These are phyloP conservation scores for Neria commutata DNA, from an alignment of 2,888 invertebrate species.

Conservation along the genomic window DNA sequence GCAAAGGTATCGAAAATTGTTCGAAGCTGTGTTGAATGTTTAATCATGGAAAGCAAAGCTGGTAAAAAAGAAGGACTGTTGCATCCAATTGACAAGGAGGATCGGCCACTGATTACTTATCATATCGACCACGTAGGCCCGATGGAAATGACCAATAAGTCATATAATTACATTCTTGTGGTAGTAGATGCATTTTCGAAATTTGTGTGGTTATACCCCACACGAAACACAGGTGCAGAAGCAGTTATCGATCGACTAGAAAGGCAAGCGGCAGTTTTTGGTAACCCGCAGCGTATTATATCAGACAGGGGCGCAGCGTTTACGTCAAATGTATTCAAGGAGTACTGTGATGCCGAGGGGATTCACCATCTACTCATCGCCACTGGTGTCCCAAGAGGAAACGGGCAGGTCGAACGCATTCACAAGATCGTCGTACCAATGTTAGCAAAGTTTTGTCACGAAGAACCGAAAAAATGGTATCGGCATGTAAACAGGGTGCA, in stretches of 20 bases:
- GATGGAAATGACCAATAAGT: constrained; percentile 15
- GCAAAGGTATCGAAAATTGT: constrained; percentile 25
- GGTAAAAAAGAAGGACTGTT: constrained; percentile 26
- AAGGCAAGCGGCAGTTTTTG: neutral
- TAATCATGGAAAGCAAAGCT: constrained; percentile 22
- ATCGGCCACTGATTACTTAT: neutral
- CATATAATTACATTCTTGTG: constrained; percentile 11
- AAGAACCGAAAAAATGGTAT: constrained; percentile 47
- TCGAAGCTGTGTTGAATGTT: constrained; percentile 27
- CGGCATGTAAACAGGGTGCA: constrained; percentile 32
- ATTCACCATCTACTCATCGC: constrained; percentile 41
- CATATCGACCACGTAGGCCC: constrained; percentile 22
- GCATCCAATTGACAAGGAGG: constrained; percentile 23
- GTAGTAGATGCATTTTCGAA: constrained; percentile 13
- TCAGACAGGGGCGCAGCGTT: constrained; percentile 13
- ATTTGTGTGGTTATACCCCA: constrained; percentile 5
- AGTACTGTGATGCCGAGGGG: constrained; percentile 42
- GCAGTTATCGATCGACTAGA: neutral
- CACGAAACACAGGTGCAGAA: neutral
- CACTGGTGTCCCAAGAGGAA: constrained; percentile 45
- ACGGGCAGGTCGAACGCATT: constrained; percentile 52
- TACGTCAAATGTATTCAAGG: constrained; percentile 37
- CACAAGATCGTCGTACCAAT: constrained; percentile 46
- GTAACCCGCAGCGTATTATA: neutral
- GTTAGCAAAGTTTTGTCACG: constrained; percentile 49